Percentiles rank a stretch among this genome's conserved stretches.
These are phyloP conservation scores for Agelas oroides DNA, from an alignment of 37 sponge, comb jelly and placozoan genomes.

Conservation along the genomic window DNA sequence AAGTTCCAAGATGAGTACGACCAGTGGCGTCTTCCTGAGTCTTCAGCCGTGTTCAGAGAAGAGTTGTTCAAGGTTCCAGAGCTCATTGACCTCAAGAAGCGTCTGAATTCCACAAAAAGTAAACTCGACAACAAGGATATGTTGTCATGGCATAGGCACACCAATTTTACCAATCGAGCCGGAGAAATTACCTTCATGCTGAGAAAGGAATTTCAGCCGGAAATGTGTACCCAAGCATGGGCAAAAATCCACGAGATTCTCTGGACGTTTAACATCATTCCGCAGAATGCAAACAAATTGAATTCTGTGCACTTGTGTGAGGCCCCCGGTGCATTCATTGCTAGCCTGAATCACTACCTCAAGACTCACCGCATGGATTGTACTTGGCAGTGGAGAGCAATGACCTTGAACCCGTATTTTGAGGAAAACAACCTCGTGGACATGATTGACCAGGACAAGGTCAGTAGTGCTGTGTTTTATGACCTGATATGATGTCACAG, in stretches of 20 bases:
- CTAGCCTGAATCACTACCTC: constrained; percentile 93
- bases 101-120: constrained; percentile 67
- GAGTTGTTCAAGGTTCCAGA: constrained; percentile 42
- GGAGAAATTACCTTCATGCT: constrained; percentile 65
- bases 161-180: constrained; percentile 82
- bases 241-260: constrained; percentile 91
- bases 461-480: too few relatives aligned
- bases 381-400: constrained; percentile 89
- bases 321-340: constrained; percentile 89
- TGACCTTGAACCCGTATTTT: constrained; percentile 93
- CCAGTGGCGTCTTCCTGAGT: constrained; percentile 56
- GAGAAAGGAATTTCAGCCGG: constrained; percentile 74
- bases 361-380: constrained; percentile 74
- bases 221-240: constrained; percentile 95
- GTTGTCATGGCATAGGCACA: constrained; percentile 88
- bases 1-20: constrained; percentile 54
- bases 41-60: constrained; percentile 35
- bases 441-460: constrained; percentile 55
- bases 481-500: too few relatives aligned
- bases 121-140: constrained; percentile 81
- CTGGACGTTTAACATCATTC: constrained; percentile 56
- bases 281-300: constrained; percentile 42
- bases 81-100: constrained; percentile 57
- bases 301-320: constrained; percentile 95
- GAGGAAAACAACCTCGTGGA: constrained; percentile 62